A percentile compares a stretch with the other conserved stretches of the same genome.
Evolutionary conservation across 2,113 vertebrate genomes (phyloP).

Genomic region (Nycticryphes semicollaris): DNA sequence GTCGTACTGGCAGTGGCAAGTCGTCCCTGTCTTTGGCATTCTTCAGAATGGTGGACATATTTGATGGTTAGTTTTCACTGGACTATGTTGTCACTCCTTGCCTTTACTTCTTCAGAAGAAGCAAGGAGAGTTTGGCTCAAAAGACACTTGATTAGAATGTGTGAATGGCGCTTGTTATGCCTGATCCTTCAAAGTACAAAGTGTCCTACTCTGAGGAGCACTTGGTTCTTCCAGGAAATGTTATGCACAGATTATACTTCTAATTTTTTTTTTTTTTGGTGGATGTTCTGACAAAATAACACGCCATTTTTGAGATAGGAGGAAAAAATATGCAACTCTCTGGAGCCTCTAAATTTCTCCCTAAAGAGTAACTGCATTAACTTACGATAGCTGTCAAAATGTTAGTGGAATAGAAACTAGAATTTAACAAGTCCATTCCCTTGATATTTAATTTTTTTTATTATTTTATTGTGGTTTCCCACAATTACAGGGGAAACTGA

Average conservation of each 20-base stretch:
- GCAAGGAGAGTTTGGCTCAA: not conserved
- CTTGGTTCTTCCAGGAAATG: not conserved
- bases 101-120: not conserved
- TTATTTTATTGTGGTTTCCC: slow-evolving; percentile 18
- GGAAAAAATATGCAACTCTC: not conserved
- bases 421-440: not conserved
- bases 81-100: not conserved
- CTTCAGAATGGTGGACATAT: slow-evolving; percentile 99
- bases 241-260: not conserved
- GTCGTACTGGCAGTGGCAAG: slow-evolving; percentile 96
- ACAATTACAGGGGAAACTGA: not conserved
- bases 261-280: not conserved
- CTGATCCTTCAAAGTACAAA: not conserved
- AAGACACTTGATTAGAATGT: not conserved
- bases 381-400: slow-evolving; percentile 11
- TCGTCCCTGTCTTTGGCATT: slow-evolving; percentile 95
- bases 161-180: not conserved
- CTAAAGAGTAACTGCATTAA: not conserved
- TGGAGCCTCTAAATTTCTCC: not conserved
- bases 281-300: not conserved
- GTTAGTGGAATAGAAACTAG: not conserved
- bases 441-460: not conserved
- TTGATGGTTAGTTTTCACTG: slow-evolving; percentile 85
- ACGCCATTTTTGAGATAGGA: not conserved
- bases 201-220: not conserved